phyloP scores from a whole-genome alignment of 2,888 invertebrate species.

The Drosophila parthenogenetica region DNA sequence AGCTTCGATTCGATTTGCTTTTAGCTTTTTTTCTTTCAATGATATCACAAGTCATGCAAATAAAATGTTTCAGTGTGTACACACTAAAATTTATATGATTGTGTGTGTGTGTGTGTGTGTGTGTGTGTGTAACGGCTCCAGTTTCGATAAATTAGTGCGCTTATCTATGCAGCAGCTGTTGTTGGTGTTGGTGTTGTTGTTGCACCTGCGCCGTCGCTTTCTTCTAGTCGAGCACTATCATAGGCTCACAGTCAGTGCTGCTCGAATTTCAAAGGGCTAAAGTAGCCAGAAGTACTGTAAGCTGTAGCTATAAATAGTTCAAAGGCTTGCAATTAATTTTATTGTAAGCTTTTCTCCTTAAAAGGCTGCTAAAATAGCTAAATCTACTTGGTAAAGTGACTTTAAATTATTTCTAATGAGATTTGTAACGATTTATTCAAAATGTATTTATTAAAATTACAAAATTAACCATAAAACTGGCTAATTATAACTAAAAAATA shows the following conservation, averaged over 20 bases:
- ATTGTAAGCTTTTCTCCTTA: neutral
- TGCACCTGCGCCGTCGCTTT: constrained; percentile 70
- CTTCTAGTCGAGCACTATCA: constrained; percentile 51
- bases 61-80: constrained; percentile 41
- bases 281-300: neutral
- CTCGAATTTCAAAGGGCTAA: neutral
- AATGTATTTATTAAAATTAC: no score
- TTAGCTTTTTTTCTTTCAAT: constrained; percentile 28
- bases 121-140: constrained; percentile 26
- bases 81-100: constrained; percentile 32
- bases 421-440: no score
- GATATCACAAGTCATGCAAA: constrained; percentile 53
- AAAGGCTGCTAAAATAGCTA: neutral
- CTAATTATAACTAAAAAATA: no score
- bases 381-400: neutral
- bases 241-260: constrained; percentile 5
- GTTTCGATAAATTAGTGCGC: constrained; percentile 69
- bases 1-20: constrained; percentile 33
- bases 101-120: constrained; percentile 4
- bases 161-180: constrained; percentile 75
- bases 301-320: neutral
- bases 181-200: constrained; percentile 47
- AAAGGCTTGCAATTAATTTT: neutral
- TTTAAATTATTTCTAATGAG: neutral
- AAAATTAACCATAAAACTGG: no score